A percentile compares a stretch with the other conserved stretches of the same genome.
Conservation (phyloP, 2,113 vertebrate species). For the Setophaga petechia region DNA sequence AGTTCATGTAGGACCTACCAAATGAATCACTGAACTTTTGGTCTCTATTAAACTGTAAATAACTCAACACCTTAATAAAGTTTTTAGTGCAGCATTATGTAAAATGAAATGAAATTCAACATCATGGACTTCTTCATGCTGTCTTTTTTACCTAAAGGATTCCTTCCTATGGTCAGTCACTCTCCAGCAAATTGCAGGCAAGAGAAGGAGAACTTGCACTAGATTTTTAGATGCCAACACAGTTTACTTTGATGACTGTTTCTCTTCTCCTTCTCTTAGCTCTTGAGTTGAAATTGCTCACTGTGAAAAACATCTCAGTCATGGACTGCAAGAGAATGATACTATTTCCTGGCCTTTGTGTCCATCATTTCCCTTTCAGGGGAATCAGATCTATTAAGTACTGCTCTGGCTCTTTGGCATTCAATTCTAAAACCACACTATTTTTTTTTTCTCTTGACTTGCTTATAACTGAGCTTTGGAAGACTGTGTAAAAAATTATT, state of each 20-base stretch:
- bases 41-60: neutral
- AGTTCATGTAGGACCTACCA: fast-evolving
- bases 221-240: neutral
- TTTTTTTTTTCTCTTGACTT: neutral
- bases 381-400: neutral
- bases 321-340: neutral
- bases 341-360: neutral
- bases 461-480: neutral
- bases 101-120: neutral
- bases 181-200: neutral
- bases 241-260: neutral
- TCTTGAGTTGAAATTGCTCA: neutral
- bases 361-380: neutral
- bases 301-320: neutral
- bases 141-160: neutral
- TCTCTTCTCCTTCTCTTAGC: neutral
- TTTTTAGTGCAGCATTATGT: neutral
- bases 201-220: neutral
- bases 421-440: neutral
- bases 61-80: neutral
- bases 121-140: fast-evolving
- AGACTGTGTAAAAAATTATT: neutral
- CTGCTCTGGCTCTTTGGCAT: neutral
- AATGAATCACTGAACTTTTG: neutral
- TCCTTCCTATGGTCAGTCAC: neutral